A percentile compares a stretch with the other conserved stretches of the same genome.
phyloP scores from a whole-genome alignment of 2,888 invertebrate genomes.

The Brachyptera putata region DNA sequence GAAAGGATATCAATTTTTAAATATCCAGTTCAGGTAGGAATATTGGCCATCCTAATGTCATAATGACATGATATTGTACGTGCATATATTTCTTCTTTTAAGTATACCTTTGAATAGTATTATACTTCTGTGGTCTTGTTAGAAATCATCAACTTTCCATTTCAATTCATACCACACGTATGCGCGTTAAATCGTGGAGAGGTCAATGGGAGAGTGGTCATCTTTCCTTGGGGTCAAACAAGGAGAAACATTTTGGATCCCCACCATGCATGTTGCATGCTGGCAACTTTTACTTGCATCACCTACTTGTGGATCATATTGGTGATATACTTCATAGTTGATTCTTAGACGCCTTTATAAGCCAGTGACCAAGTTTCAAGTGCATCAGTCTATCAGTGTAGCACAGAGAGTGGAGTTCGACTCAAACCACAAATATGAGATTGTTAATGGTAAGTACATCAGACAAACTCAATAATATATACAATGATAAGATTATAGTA shows the following conservation, averaged over 20 bases:
- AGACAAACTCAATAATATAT: no score
- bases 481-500: no score
- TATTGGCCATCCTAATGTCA: background rate
- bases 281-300: conserved; percentile 18
- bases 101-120: background rate
- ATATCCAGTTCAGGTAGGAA: conserved; percentile 4
- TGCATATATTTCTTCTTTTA: background rate
- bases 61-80: background rate
- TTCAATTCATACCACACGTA: background rate
- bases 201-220: conserved; percentile 22
- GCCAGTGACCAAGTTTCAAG: background rate
- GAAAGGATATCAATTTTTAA: background rate
- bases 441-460: conserved; percentile 3
- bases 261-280: background rate
- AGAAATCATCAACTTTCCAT: conserved; percentile 22
- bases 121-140: background rate
- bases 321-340: background rate
- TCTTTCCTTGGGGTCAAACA: conserved; percentile 1
- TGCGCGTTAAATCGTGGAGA: background rate
- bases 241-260: conserved; percentile 5
- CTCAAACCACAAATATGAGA: background rate
- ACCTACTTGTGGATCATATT: conserved; percentile 11
- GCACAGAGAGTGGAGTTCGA: background rate
- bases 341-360: conserved; percentile 12
- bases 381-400: conserved; percentile 14